A percentile compares a stretch with the other conserved stretches of the same genome.
Evolutionary conservation across 2,113 vertebrate genomes (phyloP).

Genomic region (Cinclus cinclus): DNA sequence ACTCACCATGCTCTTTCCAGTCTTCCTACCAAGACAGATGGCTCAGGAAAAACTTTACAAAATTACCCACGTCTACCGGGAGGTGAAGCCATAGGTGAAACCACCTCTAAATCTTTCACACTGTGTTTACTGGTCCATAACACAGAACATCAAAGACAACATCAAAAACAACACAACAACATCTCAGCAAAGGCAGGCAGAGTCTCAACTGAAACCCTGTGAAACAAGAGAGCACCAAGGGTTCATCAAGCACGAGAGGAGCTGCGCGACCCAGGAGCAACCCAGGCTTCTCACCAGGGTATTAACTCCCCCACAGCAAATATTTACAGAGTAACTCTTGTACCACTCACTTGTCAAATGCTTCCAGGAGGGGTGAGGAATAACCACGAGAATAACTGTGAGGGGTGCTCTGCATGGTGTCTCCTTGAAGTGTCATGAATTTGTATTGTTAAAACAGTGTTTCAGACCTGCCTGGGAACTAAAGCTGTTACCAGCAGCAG

Average conservation of each 20-base stretch:
- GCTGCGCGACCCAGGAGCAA: background rate
- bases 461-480: background rate
- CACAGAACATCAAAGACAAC: background rate
- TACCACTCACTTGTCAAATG: background rate
- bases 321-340: background rate
- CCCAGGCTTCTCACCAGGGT: background rate
- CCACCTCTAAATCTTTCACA: background rate
- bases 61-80: background rate
- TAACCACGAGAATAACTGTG: background rate
- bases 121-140: background rate
- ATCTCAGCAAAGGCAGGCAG: background rate
- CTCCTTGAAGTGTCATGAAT: background rate
- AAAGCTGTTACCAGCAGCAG: background rate
- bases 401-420: background rate
- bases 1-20: background rate
- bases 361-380: background rate
- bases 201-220: background rate
- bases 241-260: background rate
- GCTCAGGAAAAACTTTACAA: background rate
- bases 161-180: no score
- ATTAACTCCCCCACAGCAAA: background rate
- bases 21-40: background rate
- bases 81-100: background rate
- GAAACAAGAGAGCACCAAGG: background rate
- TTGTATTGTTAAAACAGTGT: background rate